Percentiles rank a stretch among this genome's conserved stretches.
phyloP scores from a whole-genome alignment of 2,797 vertebrate species.

The Sebastes oblongus region DNA sequence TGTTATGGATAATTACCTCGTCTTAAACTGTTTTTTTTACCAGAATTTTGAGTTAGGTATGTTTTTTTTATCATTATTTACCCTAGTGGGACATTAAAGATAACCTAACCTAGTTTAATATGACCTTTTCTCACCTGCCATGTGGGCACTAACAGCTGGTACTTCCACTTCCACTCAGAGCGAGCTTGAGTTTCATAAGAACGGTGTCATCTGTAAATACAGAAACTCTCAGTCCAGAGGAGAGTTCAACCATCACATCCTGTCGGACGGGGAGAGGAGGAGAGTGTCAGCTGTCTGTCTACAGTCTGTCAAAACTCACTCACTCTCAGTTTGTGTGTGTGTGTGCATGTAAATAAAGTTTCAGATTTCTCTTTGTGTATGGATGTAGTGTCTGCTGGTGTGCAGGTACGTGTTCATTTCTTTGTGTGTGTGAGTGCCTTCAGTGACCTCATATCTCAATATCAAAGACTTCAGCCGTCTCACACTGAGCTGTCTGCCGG shows the following conservation, averaged over 20 bases:
- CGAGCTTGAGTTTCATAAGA: not conserved
- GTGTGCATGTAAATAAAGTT: not conserved
- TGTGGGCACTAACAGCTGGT: not conserved
- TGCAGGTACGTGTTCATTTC: slow-evolving; percentile 1
- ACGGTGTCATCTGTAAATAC: not conserved
- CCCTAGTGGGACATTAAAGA: no score
- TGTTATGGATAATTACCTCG: no score
- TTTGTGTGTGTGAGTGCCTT: not conserved
- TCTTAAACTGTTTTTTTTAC: no score
- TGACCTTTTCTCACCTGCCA: not conserved
- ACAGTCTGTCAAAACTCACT: not conserved
- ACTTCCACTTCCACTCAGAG: no score
- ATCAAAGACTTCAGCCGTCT: slow-evolving; percentile 24
- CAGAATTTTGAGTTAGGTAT: no score
- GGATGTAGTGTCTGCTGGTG: not conserved
- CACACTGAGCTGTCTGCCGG: slow-evolving; percentile 5
- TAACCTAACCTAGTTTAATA: no score
- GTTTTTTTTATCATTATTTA: no score
- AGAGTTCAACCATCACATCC: not conserved
- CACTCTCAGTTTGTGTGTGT: not conserved
- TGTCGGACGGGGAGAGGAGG: not conserved
- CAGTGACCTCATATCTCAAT: slow-evolving; percentile 42
- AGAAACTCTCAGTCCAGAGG: not conserved
- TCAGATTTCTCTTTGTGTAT: not conserved
- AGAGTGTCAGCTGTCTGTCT: not conserved